Evolutionary conservation across 1,140 invertebrate species (phyloP).

Genomic region (Phortica variegata): DNA sequence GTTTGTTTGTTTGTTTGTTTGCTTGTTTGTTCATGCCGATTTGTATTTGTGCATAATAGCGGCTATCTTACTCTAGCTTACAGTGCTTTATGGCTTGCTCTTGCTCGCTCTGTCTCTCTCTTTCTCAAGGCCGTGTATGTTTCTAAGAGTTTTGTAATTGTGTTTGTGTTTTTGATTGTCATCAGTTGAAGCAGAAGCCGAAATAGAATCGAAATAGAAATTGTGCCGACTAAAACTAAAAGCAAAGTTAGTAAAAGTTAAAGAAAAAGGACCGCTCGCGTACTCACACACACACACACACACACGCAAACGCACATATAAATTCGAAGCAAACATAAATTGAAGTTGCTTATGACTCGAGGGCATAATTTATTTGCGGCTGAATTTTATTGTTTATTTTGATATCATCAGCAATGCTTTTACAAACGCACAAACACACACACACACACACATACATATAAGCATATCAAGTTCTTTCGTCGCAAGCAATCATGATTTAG

Average conservation of each 20-base stretch:
- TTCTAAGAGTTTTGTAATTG: conserved; percentile 48
- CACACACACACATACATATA: too few relatives aligned
- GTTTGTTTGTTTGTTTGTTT: conserved; percentile 7
- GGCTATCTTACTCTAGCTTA: conserved; percentile 1
- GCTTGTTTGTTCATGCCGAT: conserved; percentile 30
- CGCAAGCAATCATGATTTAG: too few relatives aligned
- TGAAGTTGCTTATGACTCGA: conserved; percentile 29
- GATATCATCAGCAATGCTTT: conserved; percentile 32
- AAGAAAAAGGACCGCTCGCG: too few relatives aligned
- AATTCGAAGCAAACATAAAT: conserved; percentile 1
- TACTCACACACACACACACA: conserved; percentile 24
- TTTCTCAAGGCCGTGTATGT: conserved; percentile 31
- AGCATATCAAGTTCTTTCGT: too few relatives aligned
- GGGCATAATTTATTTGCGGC: conserved; percentile 48
- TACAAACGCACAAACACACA: too few relatives aligned
- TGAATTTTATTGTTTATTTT: conserved; percentile 52
- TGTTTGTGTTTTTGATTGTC: conserved; percentile 54
- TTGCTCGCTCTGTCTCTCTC: conserved; percentile 36
- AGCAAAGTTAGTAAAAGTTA: too few relatives aligned
- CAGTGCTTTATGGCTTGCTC: conserved; percentile 5
- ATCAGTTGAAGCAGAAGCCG: conserved; percentile 48
- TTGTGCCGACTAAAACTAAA: too few relatives aligned
- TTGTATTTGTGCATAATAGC: conserved; percentile 4
- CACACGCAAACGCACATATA: conserved; percentile 1
- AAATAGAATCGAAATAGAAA: too few relatives aligned